Evolutionary conservation across 2,113 vertebrate genomes (phyloP), one percentile per base, ranked within the genome.

Genomic region (Leucoraja erinaceus): DNA sequence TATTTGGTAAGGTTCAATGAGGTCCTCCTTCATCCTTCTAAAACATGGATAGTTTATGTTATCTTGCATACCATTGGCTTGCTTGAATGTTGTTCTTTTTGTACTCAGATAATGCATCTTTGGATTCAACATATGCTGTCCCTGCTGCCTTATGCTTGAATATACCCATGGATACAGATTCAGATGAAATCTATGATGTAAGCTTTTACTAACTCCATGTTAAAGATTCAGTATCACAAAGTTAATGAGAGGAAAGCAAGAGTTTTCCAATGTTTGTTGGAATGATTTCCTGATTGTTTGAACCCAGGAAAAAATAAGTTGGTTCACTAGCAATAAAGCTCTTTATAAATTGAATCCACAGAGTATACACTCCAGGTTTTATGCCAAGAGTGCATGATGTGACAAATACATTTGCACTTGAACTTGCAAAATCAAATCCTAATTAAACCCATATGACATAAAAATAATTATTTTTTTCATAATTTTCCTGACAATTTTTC

Each of bases 141-240:
- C 90, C 90, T 91, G 90, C 90, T 28, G 38, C 90, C 70, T 68
- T 91, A 20, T 68, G 68, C 68, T 47, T 70, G 33, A 72, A 91
- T 72, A 54, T 72, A 28, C 68, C 90, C 14, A 22, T 72, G 1
- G 90, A 91, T 38, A 47, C 31, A 38, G 90, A 91, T 68, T 5
- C 90, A 91, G 90, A 91, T 70, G 90, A 91, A 91, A 91, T 91
- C 38, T 91, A 91, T 54, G 90, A 91, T 72, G 90, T 91, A 54
- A 72, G 86, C n/a, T 28, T 8, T n/a, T 8, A 31, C 56, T 22
- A 11, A 88, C n/a, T 70, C 20, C 9, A 1, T 72, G 63, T 72
- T 91, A 54, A 91, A 47, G 12, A 25, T 54, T 6, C 28, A 31
- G 12, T 66, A 31, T 12, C 14, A 31, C 28, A 16, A 28, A 31